Base-by-base conservation (phyloP, 1,140 invertebrate genomes). In the Micrasema minimum region DNA sequence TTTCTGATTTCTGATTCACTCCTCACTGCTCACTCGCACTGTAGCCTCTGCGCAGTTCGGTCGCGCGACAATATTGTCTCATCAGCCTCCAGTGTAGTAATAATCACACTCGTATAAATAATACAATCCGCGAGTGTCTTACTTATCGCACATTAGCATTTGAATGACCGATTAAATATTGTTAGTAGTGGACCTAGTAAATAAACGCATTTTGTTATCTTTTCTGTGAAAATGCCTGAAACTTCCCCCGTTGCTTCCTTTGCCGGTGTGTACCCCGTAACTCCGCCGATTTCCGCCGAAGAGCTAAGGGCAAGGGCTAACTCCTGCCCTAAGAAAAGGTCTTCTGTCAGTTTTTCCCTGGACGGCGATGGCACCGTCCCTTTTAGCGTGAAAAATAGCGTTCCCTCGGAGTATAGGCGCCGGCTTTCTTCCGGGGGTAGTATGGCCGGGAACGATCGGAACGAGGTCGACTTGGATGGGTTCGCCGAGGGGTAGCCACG, bases 381-480 rank as follows among this genome's bases (percentile, higher is more conserved):
- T 80, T 11, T 75, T 78, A 16, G 79, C 77, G 74, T 79, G 55
- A 80, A 76, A 31, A 78, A 79, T 57, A 73, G 78, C 5, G 78
- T 78, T 67, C 80, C 80, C 35, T 43, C 23, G 46, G 31, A 12
- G 2, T 37, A 11, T 38, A 64, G 64, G 18, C 23, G 72, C 5
- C 38, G 62, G 9, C 70, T 71, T 11, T 51, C 67, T 2, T 61
- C 59, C 38, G 38, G 51, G 9, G 31, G 53, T 41, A 61, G 66
- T 31, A 73, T 88, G 59, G 76, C 73, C 23, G 80, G 81, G 66
- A 83, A 83, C 71, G 83, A 86, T 61, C 80, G 77, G 45, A 85
- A 82, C 50, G 87, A 88, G 50, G 76, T 82, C 26, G 88, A 89
- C 66, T 72, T 88, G 72, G 88, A 88, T 71, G 84, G 83, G 70